These are phyloP conservation scores for Corbicula japonica DNA, from an alignment of 2,888 invertebrate species.

Conservation along the genomic window DNA sequence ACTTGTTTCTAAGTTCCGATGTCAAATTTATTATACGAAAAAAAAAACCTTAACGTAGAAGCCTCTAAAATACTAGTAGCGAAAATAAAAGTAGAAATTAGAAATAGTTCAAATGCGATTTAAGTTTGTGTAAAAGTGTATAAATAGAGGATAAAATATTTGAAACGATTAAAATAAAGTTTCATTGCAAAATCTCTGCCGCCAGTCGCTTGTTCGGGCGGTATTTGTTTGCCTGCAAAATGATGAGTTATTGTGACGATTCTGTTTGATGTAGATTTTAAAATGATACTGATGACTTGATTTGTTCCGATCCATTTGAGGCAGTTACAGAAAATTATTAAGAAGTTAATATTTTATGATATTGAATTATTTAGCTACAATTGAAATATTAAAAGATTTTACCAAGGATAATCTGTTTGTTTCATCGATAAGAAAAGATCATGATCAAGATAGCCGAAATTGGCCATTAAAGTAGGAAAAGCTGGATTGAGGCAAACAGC, in stretches of 20 bases:
- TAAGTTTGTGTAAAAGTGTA: too few species aligned
- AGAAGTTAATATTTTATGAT: slow-evolving; percentile 39
- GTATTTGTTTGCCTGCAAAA: slow-evolving; percentile 16
- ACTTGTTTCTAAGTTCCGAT: slow-evolving; percentile 32
- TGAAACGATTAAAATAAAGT: slow-evolving; percentile 13
- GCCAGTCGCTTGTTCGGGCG: not conserved
- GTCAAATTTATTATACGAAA: slow-evolving; percentile 37
- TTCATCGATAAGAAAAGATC: slow-evolving; percentile 53
- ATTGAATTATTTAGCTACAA: slow-evolving; percentile 42
- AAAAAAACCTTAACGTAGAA: too few species aligned
- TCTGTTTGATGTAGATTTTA: slow-evolving; percentile 20
- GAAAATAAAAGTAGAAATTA: too few species aligned
- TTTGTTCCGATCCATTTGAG: slow-evolving; percentile 21
- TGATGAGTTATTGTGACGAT: slow-evolving; percentile 22
- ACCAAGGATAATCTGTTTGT: slow-evolving; percentile 43
- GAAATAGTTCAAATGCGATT: too few species aligned
- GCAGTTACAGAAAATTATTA: slow-evolving; percentile 27
- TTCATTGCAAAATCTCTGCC: slow-evolving; percentile 11
- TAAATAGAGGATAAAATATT: too few species aligned
- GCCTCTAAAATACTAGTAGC: too few species aligned
- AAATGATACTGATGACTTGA: not conserved
- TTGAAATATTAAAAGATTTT: slow-evolving; percentile 59
- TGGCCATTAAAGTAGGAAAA: slow-evolving; percentile 41
- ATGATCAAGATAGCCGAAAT: slow-evolving; percentile 53
- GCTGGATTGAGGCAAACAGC: too few species aligned